A percentile compares a stretch with the other conserved stretches of the same genome.
These are phyloP conservation scores for Strix occidentalis DNA, from an alignment of 2,797 vertebrate genomes.

Conservation along the genomic window DNA sequence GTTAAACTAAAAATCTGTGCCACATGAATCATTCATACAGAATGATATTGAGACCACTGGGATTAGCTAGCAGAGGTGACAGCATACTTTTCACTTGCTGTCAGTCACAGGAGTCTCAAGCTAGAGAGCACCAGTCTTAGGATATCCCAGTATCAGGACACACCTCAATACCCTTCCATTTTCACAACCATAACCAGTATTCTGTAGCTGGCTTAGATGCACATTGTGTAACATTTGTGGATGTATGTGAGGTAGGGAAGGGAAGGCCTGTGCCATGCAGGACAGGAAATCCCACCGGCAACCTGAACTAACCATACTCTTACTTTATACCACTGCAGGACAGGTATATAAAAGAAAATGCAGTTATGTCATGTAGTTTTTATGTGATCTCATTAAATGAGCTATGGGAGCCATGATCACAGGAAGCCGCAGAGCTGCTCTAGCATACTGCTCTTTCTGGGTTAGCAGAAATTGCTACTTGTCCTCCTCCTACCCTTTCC, in stretches of 20 bases:
- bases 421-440: background rate
- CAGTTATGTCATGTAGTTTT: background rate
- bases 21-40: background rate
- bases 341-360: background rate
- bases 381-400: background rate
- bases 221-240: background rate
- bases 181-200: background rate
- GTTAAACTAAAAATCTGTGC: background rate
- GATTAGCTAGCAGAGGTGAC: background rate
- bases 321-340: background rate
- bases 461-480: background rate
- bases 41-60: background rate
- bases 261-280: too few species aligned
- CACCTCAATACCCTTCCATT: background rate
- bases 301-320: background rate
- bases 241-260: background rate
- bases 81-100: background rate
- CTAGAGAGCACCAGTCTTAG: background rate
- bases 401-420: background rate
- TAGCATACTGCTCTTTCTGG: background rate
- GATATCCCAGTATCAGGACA: background rate
- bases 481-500: background rate
- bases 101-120: background rate
- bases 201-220: background rate
- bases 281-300: background rate